Percentiles rank a stretch among this genome's conserved stretches.
These are phyloP conservation scores for Martes martes DNA, from an alignment of 2,113 vertebrate species.

Conservation along the genomic window DNA sequence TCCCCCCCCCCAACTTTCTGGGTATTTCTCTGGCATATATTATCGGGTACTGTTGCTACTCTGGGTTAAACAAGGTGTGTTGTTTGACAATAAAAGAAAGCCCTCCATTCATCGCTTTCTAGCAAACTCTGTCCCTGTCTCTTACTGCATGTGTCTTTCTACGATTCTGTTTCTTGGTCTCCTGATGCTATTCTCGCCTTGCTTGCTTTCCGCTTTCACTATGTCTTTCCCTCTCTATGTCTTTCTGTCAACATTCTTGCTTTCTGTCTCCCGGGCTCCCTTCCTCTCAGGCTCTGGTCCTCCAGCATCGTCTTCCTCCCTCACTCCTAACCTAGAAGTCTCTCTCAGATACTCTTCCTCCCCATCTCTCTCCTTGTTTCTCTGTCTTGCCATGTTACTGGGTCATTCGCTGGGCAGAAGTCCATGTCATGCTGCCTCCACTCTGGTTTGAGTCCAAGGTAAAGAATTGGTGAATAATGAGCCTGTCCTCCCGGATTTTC, in stretches of 20 bases:
- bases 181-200: not conserved
- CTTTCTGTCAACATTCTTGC: not conserved
- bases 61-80: not conserved
- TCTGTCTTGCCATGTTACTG: not conserved
- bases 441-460: not conserved
- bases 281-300: not conserved
- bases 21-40: not conserved
- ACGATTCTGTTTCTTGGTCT: not conserved
- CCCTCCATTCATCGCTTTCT: not conserved
- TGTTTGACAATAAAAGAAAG: not conserved
- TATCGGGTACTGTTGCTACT: not conserved
- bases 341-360: not conserved
- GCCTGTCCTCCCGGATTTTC: not conserved
- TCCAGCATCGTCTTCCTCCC: not conserved
- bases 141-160: not conserved
- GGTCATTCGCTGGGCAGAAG: not conserved
- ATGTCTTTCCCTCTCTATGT: not conserved
- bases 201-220: not conserved
- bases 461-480: constrained; percentile 20
- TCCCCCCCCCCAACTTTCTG: not conserved
- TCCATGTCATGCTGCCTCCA: not conserved
- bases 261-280: not conserved
- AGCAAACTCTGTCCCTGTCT: not conserved
- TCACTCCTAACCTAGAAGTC: not conserved
- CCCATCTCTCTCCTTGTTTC: not conserved